Evolutionary conservation across 2,797 vertebrate species (phyloP).

Genomic region (Clarias fuscus): DNA sequence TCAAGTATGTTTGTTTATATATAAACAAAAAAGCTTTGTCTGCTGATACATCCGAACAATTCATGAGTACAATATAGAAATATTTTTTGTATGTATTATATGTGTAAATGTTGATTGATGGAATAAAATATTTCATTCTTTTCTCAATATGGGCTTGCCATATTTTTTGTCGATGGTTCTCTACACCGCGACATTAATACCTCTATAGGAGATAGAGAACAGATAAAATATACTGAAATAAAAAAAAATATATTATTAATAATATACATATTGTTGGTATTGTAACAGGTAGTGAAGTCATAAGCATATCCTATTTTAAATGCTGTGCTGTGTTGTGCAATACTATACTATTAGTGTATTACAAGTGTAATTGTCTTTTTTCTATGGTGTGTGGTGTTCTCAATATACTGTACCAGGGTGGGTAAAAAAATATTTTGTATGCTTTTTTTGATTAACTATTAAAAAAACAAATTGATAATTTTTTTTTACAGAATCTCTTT

Average conservation of each 20-base stretch:
- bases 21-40: background rate
- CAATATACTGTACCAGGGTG: no score
- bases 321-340: no score
- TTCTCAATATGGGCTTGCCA: no score
- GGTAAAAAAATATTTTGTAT: no score
- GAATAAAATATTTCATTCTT: background rate
- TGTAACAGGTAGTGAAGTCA: background rate
- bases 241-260: background rate
- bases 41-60: background rate
- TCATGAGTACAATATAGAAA: background rate
- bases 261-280: background rate
- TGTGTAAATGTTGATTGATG: background rate
- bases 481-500: no score
- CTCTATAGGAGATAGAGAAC: background rate
- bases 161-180: background rate
- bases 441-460: no score
- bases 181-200: background rate
- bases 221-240: background rate
- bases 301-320: background rate
- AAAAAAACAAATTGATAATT: no score
- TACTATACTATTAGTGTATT: background rate
- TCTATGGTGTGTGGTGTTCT: no score
- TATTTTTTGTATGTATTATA: background rate
- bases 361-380: no score
- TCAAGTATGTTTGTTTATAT: no score